Evolutionary conservation across 37 sponge, comb jelly and placozoan species (phyloP), one percentile per base, ranked within the genome.

Genomic region (Petrosia ficiformis): DNA sequence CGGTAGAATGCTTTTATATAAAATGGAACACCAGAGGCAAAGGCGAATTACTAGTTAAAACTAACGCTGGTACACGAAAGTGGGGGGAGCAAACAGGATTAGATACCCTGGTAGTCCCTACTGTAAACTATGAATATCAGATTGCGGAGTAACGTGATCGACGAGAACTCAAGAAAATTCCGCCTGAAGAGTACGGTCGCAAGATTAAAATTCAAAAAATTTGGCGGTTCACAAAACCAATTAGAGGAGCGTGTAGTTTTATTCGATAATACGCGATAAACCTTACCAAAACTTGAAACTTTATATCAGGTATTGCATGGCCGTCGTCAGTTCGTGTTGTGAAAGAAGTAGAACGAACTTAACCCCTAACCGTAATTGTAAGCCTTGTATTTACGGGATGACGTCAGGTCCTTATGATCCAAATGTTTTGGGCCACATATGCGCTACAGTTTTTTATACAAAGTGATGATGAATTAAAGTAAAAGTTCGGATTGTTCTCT

Each of bases 241-340:
- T 91, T 86, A 91, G 92, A 91, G 92, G 92, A 86, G 86, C 86
- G 87, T 81, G 86, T 91, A 74, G 83, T 77, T 91, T 91, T 82
- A 91, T 91, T 77, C 92, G 87, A 91, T 82, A 42, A 57, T 91
- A 72, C 82, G 80, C 92, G 91, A 85, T 26, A 67, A 81, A 81
- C 82, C 82, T 90, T 89, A 89, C 90, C 90, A 79, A 75, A 84
- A 80, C 77, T 89, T 39, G 90, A 78, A 89, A 38, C 44, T 34
- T 43, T 61, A 67, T 66, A 73, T 68, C 86, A 81, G 91, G 91
- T 85, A 81, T 90, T 85, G 91, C 86, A 85, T 90, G 91, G 91
- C 82, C 86, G 91, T 90, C 79, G 86, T 85, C 73, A 90, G 86
- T 77, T 81, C 42, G 82, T 90, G 86, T 85, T 84, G 85, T 84